phyloP scores from a whole-genome alignment of 2,797 vertebrate genomes.

The Arnoldichthys spilopterus region DNA sequence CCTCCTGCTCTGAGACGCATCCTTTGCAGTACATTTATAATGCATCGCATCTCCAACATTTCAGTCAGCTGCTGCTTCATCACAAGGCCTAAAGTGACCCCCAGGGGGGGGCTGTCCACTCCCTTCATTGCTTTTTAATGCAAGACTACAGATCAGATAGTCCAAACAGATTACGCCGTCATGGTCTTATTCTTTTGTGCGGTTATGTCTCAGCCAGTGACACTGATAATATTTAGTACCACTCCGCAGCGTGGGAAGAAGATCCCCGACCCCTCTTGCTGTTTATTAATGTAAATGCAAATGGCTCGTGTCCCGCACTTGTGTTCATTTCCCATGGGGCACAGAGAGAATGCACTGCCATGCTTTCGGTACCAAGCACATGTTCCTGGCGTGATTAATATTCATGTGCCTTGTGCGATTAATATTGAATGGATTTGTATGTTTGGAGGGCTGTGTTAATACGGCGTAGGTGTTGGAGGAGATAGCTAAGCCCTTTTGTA shows the following conservation, averaged over 20 bases:
- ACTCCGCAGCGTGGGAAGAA: conserved; percentile 10
- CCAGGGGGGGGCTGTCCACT: neutral
- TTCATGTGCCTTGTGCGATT: conserved; percentile 30
- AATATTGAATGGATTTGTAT: conserved; percentile 43
- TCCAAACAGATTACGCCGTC: neutral
- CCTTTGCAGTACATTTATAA: neutral
- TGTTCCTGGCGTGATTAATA: neutral
- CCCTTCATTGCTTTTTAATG: conserved; percentile 13
- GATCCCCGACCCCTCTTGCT: conserved; percentile 8
- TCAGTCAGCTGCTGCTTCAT: conserved; percentile 1
- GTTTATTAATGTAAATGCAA: conserved; percentile 37
- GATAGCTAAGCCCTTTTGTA: conserved; percentile 39
- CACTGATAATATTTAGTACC: conserved; percentile 11
- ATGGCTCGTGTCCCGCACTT: conserved; percentile 52
- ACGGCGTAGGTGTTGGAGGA: conserved; percentile 45
- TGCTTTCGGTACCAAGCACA: neutral
- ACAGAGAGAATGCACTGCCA: neutral
- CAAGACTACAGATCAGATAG: neutral
- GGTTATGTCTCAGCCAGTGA: neutral
- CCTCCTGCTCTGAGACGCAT: neutral
- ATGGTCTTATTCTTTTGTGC: neutral
- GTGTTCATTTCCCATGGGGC: neutral
- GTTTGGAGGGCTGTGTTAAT: conserved; percentile 26
- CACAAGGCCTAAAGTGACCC: conserved; percentile 8
- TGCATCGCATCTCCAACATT: neutral